Evolutionary conservation across 2,113 vertebrate genomes (phyloP), one percentile per base, ranked within the genome.

Genomic region (Junco hyemalis): DNA sequence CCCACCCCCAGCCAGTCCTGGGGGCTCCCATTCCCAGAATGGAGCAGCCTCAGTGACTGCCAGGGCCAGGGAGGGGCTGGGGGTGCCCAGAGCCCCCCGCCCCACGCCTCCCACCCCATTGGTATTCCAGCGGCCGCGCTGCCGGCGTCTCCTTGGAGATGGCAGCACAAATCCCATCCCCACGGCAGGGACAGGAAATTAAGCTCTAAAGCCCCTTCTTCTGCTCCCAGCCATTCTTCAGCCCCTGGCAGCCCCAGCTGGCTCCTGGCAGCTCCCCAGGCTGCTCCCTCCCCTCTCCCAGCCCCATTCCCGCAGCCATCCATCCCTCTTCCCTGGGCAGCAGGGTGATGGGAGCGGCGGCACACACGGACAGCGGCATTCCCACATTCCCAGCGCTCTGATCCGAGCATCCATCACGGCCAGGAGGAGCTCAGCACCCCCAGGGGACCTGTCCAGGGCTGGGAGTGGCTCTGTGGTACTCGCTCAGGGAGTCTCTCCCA

Each of bases 201-300:
- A 79, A 95, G 96, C 95, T 96, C 96, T 95, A 93, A 96, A 96
- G 95, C 95, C 95, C 91, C 96, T 96, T 96, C 94, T 95, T 92
- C 76, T 94, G 92, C 95, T 94, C 91, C 38, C 78, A 5, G 93
- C 87, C 89, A 92, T 95, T 91, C 84, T 87, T 76, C 94, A 92
- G 84, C 38, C 76, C 45, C 93, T 90, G 94, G 92, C 95, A 95
- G 95, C 90, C 28, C 36, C 20, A 0, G 23, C 31, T 63, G 19
- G 4, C 33, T 65, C 36, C 89, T 93, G 95, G 94, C 96, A 95
- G 63, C 89, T 88, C 63, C 57, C 48, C 65, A 25, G 35, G 56
- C 65, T 7, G 24, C 59, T 61, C 28, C 44, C 74, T 51, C 90
- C 63, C 77, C n/a, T 61, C 25, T 0, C 23, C 70, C 61, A 8